Percentiles rank a stretch among this genome's conserved stretches.
These are phyloP conservation scores for Prionailurus viverrinus DNA, from an alignment of 2,113 vertebrate genomes.

Conservation along the genomic window DNA sequence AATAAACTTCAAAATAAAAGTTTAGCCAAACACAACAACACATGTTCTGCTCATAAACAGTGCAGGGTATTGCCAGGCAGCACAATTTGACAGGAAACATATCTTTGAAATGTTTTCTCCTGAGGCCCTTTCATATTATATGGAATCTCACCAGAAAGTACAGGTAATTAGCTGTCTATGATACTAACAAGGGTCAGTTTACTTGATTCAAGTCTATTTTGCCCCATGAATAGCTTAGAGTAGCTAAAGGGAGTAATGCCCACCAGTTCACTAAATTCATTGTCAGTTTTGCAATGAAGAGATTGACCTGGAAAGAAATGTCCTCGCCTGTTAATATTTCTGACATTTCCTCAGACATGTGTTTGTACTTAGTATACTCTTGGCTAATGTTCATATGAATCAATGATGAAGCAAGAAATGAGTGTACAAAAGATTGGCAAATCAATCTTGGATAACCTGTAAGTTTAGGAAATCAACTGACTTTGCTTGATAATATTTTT, in stretches of 20 bases:
- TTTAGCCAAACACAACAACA: background rate
- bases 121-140: background rate
- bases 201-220: constrained; percentile 6
- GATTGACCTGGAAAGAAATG: background rate
- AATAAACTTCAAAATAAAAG: background rate
- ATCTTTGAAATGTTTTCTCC: background rate
- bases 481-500: background rate
- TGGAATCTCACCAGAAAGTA: background rate
- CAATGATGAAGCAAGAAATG: background rate
- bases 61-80: background rate
- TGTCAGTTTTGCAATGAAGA: constrained; percentile 38
- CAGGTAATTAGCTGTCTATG: background rate
- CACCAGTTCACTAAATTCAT: background rate
- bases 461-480: background rate
- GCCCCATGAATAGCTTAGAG: background rate
- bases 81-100: background rate
- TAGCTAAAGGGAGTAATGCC: background rate
- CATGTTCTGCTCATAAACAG: background rate
- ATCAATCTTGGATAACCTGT: background rate
- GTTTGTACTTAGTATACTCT: background rate
- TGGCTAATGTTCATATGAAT: background rate
- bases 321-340: background rate
- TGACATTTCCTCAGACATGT: background rate
- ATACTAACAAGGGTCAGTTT: background rate
- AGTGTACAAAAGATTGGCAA: background rate